These are phyloP conservation scores for Molossus molossus DNA, from an alignment of 2,797 vertebrate genomes.

Conservation along the genomic window DNA sequence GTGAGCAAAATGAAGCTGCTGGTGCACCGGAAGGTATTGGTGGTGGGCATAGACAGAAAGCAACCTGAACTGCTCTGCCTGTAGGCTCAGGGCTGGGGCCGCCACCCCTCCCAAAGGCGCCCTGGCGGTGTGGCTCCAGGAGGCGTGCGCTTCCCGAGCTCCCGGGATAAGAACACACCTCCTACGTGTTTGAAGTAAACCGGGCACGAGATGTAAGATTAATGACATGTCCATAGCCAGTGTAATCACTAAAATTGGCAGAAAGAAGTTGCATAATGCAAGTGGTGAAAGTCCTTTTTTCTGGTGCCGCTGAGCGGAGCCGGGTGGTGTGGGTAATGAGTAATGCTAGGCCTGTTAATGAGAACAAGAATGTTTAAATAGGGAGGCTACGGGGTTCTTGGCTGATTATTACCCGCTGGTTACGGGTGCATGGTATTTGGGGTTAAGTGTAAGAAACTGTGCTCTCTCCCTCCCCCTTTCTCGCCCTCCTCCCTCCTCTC, in stretches of 20 bases:
- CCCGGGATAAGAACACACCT: not conserved
- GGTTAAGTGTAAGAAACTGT: not conserved
- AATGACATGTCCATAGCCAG: constrained; percentile 41
- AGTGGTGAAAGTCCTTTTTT: not conserved
- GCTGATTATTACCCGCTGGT: not conserved
- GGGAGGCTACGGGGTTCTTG: not conserved
- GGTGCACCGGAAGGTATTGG: accelerated
- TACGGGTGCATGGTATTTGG: not conserved
- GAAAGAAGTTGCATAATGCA: not conserved
- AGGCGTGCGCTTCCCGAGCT: not conserved
- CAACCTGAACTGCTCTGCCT: not conserved
- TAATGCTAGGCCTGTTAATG: not conserved
- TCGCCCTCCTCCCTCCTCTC: not conserved
- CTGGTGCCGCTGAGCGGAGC: constrained; percentile 11
- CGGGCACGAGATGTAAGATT: not conserved
- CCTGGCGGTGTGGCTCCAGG: not conserved
- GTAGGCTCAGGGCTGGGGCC: not conserved
- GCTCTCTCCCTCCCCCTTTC: not conserved
- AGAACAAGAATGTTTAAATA: not conserved
- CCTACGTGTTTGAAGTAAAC: constrained; percentile 65
- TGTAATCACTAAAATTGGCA: not conserved
- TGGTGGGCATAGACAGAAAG: not conserved
- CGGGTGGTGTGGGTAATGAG: constrained; percentile 8
- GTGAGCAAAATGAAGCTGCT: not conserved
- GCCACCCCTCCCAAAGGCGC: not conserved